Percentiles rank a stretch among this genome's conserved stretches.
Evolutionary conservation across 2,113 vertebrate genomes (phyloP).

Genomic region (Noctilio leporinus): DNA sequence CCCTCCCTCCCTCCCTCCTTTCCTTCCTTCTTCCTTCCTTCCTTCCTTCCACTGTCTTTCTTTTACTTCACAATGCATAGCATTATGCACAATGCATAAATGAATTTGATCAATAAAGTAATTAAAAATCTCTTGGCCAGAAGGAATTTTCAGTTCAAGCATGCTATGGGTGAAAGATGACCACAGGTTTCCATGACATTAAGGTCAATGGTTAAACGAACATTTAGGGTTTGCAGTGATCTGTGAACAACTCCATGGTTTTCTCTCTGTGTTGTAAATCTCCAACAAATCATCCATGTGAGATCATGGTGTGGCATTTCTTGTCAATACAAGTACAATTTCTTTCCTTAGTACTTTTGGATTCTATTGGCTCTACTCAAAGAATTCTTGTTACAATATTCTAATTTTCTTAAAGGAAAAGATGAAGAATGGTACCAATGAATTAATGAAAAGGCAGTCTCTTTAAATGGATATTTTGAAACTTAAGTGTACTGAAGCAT

Average conservation of each 20-base stretch:
- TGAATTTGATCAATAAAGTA: slow-evolving; percentile 80
- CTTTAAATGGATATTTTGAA: slow-evolving; percentile 74
- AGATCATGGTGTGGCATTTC: not conserved
- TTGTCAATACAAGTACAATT: not conserved
- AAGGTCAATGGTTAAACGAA: slow-evolving; percentile 83
- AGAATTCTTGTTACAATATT: not conserved
- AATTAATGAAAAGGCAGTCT: slow-evolving; percentile 49
- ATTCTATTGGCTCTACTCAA: not conserved
- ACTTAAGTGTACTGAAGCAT: slow-evolving; percentile 62
- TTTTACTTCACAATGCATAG: slow-evolving; percentile 76
- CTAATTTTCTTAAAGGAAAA: not conserved
- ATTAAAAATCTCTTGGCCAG: slow-evolving; percentile 77
- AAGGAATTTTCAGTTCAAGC: slow-evolving; percentile 77
- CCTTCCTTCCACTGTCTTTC: slow-evolving; percentile 60
- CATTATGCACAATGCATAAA: too few relatives aligned
- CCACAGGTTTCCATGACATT: slow-evolving; percentile 77
- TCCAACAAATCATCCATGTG: slow-evolving; percentile 58
- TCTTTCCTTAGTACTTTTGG: not conserved
- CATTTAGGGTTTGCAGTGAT: slow-evolving; percentile 81
- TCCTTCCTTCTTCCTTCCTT: too few relatives aligned
- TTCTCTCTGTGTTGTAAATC: slow-evolving; percentile 77
- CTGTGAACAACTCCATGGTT: slow-evolving; percentile 75
- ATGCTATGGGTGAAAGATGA: slow-evolving; percentile 75
- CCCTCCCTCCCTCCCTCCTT: slow-evolving; percentile 41
- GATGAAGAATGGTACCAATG: not conserved